Base-by-base conservation (phyloP, 2,113 vertebrate species). In the Sebastes fasciatus region DNA sequence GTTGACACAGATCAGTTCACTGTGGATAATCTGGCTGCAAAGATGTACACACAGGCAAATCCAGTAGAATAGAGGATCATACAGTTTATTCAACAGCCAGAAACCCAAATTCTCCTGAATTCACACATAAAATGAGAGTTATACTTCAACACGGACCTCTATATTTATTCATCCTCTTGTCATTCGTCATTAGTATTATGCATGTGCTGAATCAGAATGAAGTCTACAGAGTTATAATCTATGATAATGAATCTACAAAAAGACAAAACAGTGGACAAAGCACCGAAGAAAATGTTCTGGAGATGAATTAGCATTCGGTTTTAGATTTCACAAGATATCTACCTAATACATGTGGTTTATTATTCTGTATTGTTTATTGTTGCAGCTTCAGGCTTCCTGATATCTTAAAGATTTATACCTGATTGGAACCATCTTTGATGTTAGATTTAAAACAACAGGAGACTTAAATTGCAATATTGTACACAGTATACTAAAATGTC, bases 1-100 rank as follows among this genome's bases (percentile, higher is more conserved):
- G 79, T 61, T 83, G 52, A 72, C 77, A 84, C 77, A 86, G 80
- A 89, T 87, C 58, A 19, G 71, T 69, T 75, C 68, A 17, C 63
- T 11, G 17, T 77, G 55, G 70, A 85, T 85, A 82, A 91, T 86
- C 79, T 72, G 64, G 1, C 8, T 66, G 49, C 12, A 77, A 84
- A 79, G 26, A 84, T 54, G 21, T 70, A 76, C 58, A 65, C 46
- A 78, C 57, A 65, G 60, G 58, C 14, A 83, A 76, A 76, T 85
- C 55, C 60, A 71, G 40, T 1, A 16, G 34, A 78, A 61, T 1
- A 54, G 58, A 49, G 57, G 54, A 67, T 73, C 21, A 74, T 3
- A 49, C 13, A 71, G 66, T 66, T 61, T 49, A 61, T 55, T 68
- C 42, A 62, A 26, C 10, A 43, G 57, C 17, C 19, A 63, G 34